Conservation (phyloP, 2,888 invertebrate genomes). For the Lottia gigantea region DNA sequence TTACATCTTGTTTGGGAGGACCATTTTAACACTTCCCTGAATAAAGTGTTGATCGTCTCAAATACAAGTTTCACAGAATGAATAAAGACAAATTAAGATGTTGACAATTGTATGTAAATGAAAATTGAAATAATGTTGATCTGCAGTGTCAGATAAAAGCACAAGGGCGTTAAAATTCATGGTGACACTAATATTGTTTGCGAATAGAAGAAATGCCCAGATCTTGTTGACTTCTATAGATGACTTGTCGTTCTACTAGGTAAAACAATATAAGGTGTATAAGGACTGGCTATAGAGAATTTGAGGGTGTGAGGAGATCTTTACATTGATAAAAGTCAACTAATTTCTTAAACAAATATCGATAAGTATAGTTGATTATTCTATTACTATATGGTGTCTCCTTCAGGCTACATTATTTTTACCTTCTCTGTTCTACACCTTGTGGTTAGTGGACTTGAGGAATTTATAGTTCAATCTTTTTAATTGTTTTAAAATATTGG, state of each 20-base stretch:
- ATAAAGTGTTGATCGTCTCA: too few relatives aligned
- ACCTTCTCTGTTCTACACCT: too few relatives aligned
- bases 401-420: background rate
- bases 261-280: background rate
- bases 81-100: too few relatives aligned
- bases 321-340: background rate
- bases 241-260: too few relatives aligned
- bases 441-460: too few relatives aligned
- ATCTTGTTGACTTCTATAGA: too few relatives aligned
- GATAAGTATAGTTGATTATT: slow-evolving; percentile 2
- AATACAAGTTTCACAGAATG: too few relatives aligned
- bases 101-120: too few relatives aligned
- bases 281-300: background rate
- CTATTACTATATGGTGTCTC: background rate
- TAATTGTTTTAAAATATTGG: too few relatives aligned
- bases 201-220: background rate
- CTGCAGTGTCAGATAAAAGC: background rate
- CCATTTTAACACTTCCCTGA: too few relatives aligned
- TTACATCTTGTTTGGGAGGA: too few relatives aligned
- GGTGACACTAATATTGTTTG: slow-evolving; percentile 4
- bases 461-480: too few relatives aligned
- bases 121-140: background rate
- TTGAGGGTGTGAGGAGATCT: background rate
- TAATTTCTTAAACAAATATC: slow-evolving; percentile 5
- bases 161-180: background rate